These are phyloP conservation scores for Campylomormyrus numenius DNA, from an alignment of 2,113 vertebrate genomes.

Conservation along the genomic window DNA sequence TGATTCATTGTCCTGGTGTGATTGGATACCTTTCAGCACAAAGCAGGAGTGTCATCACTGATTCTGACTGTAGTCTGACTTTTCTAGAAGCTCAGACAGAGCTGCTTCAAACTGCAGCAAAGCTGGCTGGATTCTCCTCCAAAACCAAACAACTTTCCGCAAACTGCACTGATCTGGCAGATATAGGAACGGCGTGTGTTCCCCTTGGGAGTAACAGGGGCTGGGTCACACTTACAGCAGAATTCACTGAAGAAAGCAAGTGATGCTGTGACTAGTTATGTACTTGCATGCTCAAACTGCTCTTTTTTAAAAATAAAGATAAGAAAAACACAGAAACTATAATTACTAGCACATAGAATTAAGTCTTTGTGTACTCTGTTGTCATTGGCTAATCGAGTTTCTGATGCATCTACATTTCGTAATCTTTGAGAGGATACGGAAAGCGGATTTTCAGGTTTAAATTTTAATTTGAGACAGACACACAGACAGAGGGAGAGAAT, in stretches of 20 bases:
- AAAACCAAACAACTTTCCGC: background rate
- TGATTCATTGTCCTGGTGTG: background rate
- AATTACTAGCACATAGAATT: background rate
- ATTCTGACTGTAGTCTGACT: background rate
- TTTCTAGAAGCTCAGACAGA: background rate
- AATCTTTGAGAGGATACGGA: background rate
- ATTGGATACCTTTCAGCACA: background rate
- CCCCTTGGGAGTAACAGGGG: background rate
- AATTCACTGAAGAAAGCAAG: background rate
- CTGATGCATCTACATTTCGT: background rate
- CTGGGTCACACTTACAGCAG: background rate
- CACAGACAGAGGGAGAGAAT: background rate
- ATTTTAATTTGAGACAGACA: conserved; percentile 2
- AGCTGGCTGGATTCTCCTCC: background rate
- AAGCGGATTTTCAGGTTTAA: background rate
- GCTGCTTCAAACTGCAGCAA: background rate
- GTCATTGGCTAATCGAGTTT: background rate
- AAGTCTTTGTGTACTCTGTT: background rate
- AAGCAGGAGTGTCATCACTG: background rate
- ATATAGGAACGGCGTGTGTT: background rate
- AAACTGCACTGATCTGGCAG: background rate
- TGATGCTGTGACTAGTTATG: background rate
- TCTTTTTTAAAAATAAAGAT: background rate
- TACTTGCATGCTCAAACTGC: too few relatives aligned
- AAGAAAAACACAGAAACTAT: background rate